Evolutionary conservation across 1,140 invertebrate genomes (phyloP).

Genomic region (Calosoma granatense): DNA sequence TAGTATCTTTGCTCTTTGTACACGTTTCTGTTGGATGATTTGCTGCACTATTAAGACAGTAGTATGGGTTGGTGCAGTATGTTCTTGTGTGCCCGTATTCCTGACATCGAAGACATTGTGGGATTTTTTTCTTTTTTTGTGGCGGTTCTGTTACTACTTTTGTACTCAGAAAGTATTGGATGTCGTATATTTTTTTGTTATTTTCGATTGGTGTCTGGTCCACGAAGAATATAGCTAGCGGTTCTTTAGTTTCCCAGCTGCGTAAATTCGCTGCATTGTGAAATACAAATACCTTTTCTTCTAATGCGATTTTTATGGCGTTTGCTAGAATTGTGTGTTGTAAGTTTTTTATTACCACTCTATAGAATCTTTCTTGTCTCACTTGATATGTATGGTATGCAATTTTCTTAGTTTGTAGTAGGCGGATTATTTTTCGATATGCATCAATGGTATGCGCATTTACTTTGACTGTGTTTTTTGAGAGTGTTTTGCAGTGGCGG

Average conservation of each 20-base stretch:
- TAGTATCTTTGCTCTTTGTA: no score
- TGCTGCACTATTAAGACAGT: no score
- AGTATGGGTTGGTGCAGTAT: no score
- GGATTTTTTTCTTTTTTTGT: constrained; percentile 16
- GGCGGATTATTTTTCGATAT: constrained; percentile 15
- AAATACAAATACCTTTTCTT: constrained; percentile 20
- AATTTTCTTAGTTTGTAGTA: constrained; percentile 14
- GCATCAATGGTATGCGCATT: constrained; percentile 8
- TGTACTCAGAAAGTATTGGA: constrained; percentile 18
- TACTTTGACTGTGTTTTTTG: constrained; percentile 12
- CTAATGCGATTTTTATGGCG: constrained; percentile 23
- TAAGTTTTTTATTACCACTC: constrained; percentile 27
- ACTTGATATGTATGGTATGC: constrained; percentile 29
- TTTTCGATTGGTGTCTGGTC: constrained; percentile 22
- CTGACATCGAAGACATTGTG: no score
- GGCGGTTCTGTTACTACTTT: constrained; percentile 26
- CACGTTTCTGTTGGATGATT: no score
- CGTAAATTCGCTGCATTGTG: constrained; percentile 21
- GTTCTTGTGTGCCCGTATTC: neutral
- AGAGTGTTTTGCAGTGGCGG: neutral
- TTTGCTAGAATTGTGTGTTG: constrained; percentile 23
- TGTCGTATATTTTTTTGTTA: constrained; percentile 24
- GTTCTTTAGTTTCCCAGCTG: constrained; percentile 21
- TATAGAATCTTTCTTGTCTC: constrained; percentile 27
- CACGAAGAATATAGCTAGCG: constrained; percentile 20